A percentile compares a stretch with the other conserved stretches of the same genome.
phyloP scores from a whole-genome alignment of 2,888 invertebrate species.

The Chrysodeixis includens region DNA sequence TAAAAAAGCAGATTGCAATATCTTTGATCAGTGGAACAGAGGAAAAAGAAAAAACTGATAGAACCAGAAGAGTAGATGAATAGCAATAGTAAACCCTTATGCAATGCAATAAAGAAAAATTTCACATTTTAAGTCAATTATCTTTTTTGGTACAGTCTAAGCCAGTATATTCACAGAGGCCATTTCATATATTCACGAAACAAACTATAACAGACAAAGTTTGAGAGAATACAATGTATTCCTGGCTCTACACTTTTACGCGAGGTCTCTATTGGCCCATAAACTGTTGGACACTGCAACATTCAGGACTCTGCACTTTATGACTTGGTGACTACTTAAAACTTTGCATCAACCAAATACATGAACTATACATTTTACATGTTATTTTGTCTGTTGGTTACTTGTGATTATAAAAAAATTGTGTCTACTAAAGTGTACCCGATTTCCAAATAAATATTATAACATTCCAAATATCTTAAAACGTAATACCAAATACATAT shows the following conservation, averaged over 20 bases:
- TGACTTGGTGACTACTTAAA: slow-evolving; percentile 24
- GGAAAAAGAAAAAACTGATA: too few species aligned
- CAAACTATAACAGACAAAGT: background rate
- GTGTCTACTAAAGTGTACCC: background rate
- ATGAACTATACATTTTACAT: background rate
- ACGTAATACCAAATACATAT: background rate
- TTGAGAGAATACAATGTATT: slow-evolving; percentile 18
- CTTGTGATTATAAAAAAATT: background rate
- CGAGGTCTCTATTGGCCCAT: slow-evolving; percentile 26
- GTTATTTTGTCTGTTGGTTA: background rate
- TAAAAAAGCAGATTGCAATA: too few species aligned
- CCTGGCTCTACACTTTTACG: slow-evolving; percentile 1
- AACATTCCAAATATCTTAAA: too few species aligned
- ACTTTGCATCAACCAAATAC: slow-evolving; percentile 22
- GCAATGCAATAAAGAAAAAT: too few species aligned
- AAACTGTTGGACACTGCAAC: slow-evolving; percentile 29
- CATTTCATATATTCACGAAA: too few species aligned
- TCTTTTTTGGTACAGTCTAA: too few species aligned
- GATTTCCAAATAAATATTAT: background rate
- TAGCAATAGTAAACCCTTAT: too few species aligned
- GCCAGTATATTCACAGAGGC: too few species aligned
- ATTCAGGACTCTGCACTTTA: slow-evolving; percentile 24
- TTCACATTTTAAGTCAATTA: too few species aligned
- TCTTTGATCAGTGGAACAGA: too few species aligned
- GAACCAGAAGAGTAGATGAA: too few species aligned